A percentile compares a stretch with the other conserved stretches of the same genome.
Evolutionary conservation across 2,797 vertebrate species (phyloP).

Genomic region (Cuniculus paca): DNA sequence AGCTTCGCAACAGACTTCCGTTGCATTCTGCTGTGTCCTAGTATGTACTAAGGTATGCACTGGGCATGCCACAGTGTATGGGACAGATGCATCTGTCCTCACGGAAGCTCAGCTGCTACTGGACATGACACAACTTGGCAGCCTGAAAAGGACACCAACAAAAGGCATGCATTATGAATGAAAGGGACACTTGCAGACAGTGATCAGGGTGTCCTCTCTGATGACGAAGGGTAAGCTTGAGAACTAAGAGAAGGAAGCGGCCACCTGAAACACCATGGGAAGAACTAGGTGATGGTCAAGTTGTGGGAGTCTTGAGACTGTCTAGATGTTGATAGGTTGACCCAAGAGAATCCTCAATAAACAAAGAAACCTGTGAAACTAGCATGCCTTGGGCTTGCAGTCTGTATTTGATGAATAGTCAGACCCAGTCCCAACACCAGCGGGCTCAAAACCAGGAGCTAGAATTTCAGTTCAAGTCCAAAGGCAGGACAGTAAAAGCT

Average conservation of each 20-base stretch:
- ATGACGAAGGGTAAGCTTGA: neutral
- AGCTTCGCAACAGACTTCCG: neutral
- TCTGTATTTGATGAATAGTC: neutral
- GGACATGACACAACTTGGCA: neutral
- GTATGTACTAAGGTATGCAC: neutral
- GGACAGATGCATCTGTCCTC: neutral
- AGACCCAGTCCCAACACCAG: neutral
- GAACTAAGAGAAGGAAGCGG: neutral
- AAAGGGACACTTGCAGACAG: neutral
- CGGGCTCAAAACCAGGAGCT: neutral
- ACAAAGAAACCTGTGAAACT: neutral
- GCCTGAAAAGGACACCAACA: neutral
- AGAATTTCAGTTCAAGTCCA: neutral
- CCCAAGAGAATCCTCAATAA: neutral
- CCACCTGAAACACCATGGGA: rapidly evolving
- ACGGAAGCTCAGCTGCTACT: neutral
- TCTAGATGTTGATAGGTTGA: neutral
- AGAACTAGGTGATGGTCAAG: neutral
- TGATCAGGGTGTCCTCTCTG: neutral
- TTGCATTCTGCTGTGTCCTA: neutral
- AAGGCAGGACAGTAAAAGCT: neutral
- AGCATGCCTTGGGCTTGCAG: neutral
- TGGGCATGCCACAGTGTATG: rapidly evolving
- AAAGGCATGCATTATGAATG: neutral
- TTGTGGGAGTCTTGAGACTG: neutral